Conservation (phyloP, 1,140 invertebrate species). For the Drosophila ercepeae region DNA sequence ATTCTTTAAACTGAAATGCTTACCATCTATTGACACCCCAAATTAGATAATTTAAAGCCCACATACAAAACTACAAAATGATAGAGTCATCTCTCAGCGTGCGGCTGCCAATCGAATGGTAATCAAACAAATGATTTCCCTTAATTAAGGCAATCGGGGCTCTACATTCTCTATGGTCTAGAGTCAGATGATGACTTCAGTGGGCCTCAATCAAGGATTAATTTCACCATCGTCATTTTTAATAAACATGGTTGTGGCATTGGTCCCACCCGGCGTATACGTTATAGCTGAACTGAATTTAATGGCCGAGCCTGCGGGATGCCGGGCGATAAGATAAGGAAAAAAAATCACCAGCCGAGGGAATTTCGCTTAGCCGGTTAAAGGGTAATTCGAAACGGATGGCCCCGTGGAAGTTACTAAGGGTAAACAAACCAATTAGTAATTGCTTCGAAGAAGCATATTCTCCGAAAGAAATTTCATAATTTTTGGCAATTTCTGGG, state of each 20-base stretch:
- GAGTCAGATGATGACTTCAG: constrained; percentile 6
- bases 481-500: background rate
- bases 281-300: constrained; percentile 48
- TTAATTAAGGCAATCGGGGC: constrained; percentile 23
- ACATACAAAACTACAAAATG: constrained; percentile 10
- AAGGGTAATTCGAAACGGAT: constrained; percentile 23
- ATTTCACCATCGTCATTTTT: constrained; percentile 41
- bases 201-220: constrained; percentile 32
- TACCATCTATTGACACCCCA: constrained; percentile 43
- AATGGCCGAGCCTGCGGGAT: constrained; percentile 11
- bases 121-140: constrained; percentile 19
- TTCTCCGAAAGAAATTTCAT: constrained; percentile 25
- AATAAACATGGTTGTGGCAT: background rate
- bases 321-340: constrained; percentile 48
- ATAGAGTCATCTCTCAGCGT: constrained; percentile 19
- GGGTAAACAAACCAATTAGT: constrained; percentile 30
- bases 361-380: constrained; percentile 27
- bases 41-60: constrained; percentile 61
- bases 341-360: constrained; percentile 1
- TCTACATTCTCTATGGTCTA: background rate
- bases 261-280: constrained; percentile 38
- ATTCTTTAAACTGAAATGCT: constrained; percentile 27
- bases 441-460: background rate
- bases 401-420: constrained; percentile 34
- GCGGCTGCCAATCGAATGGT: constrained; percentile 11